Base-by-base conservation (phyloP, 2,797 vertebrate genomes). In the Chloroceryle inda region DNA sequence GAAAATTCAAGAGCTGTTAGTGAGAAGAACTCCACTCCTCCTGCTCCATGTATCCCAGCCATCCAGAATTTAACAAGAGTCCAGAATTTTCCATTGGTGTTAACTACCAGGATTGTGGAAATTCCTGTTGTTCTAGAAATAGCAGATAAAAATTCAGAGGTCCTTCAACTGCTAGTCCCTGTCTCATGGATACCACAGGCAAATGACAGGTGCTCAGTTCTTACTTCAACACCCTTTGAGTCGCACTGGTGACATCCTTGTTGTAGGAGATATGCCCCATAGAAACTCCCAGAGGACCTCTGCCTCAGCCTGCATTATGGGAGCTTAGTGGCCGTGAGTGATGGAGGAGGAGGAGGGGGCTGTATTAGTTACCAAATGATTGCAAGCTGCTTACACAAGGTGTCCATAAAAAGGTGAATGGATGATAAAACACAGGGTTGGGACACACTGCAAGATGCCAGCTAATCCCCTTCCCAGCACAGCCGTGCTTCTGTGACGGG, bases 381-480 rank as follows among this genome's bases (percentile, higher is more conserved):
- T 45, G 18, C 68, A 74, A 73, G 64, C 89, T 83, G 47, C 77
- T 77, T 26, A 50, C 64, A 83, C n/a, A 76, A 35, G 15, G 6
- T 76, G 45, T 37, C 61, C 44, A 55, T 56, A 10, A 49, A 87
- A 87, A 87, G 85, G 78, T 16, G 22, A 82, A 93, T 56, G 75
- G 66, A 52, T 61, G 71, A 68, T 72, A 87, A 72, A 59, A 85
- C 74, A 45, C 24, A 56, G 71, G 27, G 26, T 53, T 75, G 78
- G 75, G 59, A 83, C 63, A 79, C 78, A 64, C 33, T 1, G 13
- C 85, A 82, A 91, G 81, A 37, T 61, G 40, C 61, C 88, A 91
- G 44, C 33, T 94, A 78, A 85, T 88, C 50, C 59, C 55, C 75
- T 64, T 61, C 72, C 90, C 63, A 84, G 52, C 74, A 68, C 59